Conservation (phyloP, 2,888 invertebrate species). For the Eupithecia centaureata region DNA sequence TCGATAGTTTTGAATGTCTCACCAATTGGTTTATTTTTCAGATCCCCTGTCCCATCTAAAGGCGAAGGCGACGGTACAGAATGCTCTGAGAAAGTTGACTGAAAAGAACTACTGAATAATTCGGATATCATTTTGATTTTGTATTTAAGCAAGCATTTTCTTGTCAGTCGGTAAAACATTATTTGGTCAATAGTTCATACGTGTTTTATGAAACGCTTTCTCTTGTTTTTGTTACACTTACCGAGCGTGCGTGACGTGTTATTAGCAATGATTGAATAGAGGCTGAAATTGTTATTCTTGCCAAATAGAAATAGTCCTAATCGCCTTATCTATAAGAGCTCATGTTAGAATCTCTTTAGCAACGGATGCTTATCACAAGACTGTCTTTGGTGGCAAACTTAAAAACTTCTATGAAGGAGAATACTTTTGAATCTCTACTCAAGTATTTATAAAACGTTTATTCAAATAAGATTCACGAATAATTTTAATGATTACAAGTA, state of each 20-base stretch:
- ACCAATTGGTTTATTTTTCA: conserved; percentile 63
- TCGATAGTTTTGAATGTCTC: conserved; percentile 20
- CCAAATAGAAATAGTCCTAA: conserved; percentile 63
- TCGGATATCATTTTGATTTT: conserved; percentile 57
- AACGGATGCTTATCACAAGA: conserved; percentile 57
- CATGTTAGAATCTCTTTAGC: conserved; percentile 56
- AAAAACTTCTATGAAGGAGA: conserved; percentile 47
- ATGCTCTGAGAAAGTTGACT: conserved; percentile 82
- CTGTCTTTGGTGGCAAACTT: conserved; percentile 66
- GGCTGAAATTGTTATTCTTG: conserved; percentile 63
- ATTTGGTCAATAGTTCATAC: conserved; percentile 47
- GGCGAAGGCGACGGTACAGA: conserved; percentile 83
- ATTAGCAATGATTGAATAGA: conserved; percentile 49
- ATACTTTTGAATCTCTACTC: conserved; percentile 58
- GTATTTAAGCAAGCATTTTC: conserved; percentile 72
- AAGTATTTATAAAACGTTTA: conserved; percentile 46
- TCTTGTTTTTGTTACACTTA: conserved; percentile 51
- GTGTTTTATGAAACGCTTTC: conserved; percentile 53
- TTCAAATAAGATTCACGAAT: conserved; percentile 37
- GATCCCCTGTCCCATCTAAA: conserved; percentile 82
- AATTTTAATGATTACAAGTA: conserved; percentile 20
- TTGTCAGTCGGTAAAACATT: conserved; percentile 50
- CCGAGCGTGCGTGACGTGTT: conserved; percentile 38
- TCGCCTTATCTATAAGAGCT: conserved; percentile 47
- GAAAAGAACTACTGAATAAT: conserved; percentile 73